phyloP scores from a whole-genome alignment of 2,113 vertebrate genomes.

The Myotis yumanensis region DNA sequence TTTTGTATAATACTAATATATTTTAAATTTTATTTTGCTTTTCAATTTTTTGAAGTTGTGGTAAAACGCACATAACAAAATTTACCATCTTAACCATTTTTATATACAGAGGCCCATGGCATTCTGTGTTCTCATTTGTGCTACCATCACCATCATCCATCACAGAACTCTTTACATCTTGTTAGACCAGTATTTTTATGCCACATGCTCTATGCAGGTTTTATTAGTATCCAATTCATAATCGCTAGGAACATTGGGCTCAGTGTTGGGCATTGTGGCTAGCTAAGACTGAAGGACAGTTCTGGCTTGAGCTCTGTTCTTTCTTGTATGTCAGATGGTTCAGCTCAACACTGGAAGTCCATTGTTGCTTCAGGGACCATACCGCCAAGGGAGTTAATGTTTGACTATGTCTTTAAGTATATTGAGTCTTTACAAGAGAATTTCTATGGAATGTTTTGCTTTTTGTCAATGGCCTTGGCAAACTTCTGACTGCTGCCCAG shows the following conservation, averaged over 20 bases:
- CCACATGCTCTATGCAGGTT: neutral
- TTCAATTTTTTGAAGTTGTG: neutral
- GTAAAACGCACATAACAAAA: neutral
- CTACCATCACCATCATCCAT: neutral
- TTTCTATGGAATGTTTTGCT: neutral
- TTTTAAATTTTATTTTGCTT: neutral
- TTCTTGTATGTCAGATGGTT: neutral
- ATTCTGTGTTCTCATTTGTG: neutral
- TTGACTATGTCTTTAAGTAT: neutral
- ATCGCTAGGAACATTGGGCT: neutral
- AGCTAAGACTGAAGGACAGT: neutral
- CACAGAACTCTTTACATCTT: neutral
- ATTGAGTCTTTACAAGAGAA: neutral
- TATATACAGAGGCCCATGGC: neutral
- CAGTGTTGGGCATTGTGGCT: neutral
- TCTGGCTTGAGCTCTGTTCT: neutral
- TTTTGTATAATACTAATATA: neutral
- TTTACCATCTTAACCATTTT: neutral
- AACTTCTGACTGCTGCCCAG: neutral
- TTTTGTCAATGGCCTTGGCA: neutral
- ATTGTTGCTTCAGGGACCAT: neutral
- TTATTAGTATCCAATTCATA: neutral
- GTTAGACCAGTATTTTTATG: neutral
- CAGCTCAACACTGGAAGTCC: neutral
- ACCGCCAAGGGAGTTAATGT: neutral